phyloP scores from a whole-genome alignment of 64 coral and sea anemone genomes.

The Montipora sp. region DNA sequence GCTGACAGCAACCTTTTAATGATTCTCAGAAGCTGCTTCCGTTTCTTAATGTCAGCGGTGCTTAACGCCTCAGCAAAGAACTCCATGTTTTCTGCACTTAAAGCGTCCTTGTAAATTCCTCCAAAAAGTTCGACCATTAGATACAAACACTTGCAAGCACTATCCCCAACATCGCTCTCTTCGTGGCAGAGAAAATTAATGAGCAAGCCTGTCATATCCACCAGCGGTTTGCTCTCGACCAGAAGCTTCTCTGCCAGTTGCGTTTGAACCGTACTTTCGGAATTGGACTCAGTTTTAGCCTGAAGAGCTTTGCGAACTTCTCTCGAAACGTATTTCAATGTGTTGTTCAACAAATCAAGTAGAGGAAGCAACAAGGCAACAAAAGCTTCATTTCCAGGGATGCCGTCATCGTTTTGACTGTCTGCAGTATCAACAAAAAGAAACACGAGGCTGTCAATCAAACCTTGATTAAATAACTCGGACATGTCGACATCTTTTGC shows the following conservation, averaged over 20 bases:
- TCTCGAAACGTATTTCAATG: conserved; percentile 88
- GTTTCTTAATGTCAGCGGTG: conserved; percentile 66
- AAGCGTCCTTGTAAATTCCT: conserved; percentile 79
- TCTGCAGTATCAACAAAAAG: conserved; percentile 75
- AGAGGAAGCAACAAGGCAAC: conserved; percentile 70
- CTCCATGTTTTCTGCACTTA: conserved; percentile 77
- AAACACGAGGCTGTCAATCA: conserved; percentile 86
- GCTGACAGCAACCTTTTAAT: conserved; percentile 89
- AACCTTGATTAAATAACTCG: conserved; percentile 85
- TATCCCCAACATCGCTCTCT: conserved; percentile 82
- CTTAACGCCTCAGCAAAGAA: conserved; percentile 83
- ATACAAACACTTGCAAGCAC: conserved; percentile 80
- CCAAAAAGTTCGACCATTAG: conserved; percentile 94
- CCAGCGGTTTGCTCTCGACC: conserved; percentile 85
- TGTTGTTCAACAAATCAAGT: conserved; percentile 81
- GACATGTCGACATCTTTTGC: conserved; percentile 73
- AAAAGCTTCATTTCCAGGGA: conserved; percentile 12
- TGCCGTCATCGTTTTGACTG: conserved; percentile 51
- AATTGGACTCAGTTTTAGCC: conserved; percentile 52
- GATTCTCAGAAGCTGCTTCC: conserved; percentile 91
- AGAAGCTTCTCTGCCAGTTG: conserved; percentile 79
- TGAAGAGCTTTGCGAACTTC: conserved; percentile 85
- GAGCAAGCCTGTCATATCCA: conserved; percentile 87
- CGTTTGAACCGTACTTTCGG: conserved; percentile 36
- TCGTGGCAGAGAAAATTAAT: conserved; percentile 80